Conservation (phyloP, 1,140 invertebrate species). For the Diabrotica virgifera region DNA sequence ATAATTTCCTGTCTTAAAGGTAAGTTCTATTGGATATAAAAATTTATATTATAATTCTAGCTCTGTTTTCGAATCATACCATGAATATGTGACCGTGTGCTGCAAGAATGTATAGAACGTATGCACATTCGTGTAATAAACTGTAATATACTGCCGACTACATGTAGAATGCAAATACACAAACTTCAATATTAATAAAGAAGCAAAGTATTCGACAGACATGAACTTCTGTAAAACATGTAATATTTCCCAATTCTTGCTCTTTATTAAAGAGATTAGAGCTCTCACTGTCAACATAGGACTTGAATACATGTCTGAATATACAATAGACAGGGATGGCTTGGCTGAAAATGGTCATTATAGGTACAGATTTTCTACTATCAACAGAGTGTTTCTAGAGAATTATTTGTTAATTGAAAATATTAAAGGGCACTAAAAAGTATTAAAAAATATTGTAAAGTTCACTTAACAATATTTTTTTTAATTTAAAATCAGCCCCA, state of each 20-base stretch:
- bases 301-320: slow-evolving; percentile 5
- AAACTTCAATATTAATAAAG: slow-evolving; percentile 19
- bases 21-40: not conserved
- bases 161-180: slow-evolving; percentile 19
- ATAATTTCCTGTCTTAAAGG: not conserved
- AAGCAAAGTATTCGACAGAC: slow-evolving; percentile 16
- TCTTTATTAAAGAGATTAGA: slow-evolving; percentile 18
- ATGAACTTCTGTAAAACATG: slow-evolving; percentile 16
- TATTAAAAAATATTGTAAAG: too few species aligned
- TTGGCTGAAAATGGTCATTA: too few species aligned
- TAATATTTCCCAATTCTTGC: slow-evolving; percentile 20
- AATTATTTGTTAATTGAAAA: too few species aligned
- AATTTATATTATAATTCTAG: not conserved
- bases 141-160: slow-evolving; percentile 14
- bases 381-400: too few species aligned
- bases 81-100: not conserved
- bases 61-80: not conserved
- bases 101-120: too few species aligned
- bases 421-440: too few species aligned
- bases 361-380: too few species aligned
- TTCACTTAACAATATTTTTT: too few species aligned
- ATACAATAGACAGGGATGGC: not conserved
- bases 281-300: slow-evolving; percentile 12
- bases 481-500: too few species aligned
- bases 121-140: slow-evolving; percentile 3